Evolutionary conservation across 2,888 invertebrate genomes (phyloP).

Genomic region (Tillus elongatus): DNA sequence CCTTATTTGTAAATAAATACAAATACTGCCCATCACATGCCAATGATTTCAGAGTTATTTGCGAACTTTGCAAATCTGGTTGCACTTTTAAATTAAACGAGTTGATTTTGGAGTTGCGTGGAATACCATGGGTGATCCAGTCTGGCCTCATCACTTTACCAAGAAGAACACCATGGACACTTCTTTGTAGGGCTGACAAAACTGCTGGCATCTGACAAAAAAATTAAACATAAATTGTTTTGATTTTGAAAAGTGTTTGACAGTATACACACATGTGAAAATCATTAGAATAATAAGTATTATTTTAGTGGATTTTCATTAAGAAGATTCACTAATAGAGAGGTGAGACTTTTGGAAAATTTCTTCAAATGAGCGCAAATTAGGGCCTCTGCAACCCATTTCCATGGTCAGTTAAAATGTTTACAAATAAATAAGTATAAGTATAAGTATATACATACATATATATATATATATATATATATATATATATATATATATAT

Average conservation of each 20-base stretch:
- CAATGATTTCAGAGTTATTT: constrained; percentile 51
- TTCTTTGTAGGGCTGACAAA: constrained; percentile 74
- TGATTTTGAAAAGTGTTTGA: not conserved
- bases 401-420: too few species aligned
- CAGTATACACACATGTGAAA: too few species aligned
- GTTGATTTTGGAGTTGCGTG: constrained; percentile 62
- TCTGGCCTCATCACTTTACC: constrained; percentile 78
- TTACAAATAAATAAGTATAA: too few species aligned
- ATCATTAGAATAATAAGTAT: too few species aligned
- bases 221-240: constrained; percentile 17
- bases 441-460: too few species aligned
- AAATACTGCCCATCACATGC: constrained; percentile 86
- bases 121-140: constrained; percentile 84
- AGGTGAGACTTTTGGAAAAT: too few species aligned
- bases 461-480: too few species aligned
- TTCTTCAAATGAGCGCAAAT: too few species aligned
- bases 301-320: too few species aligned
- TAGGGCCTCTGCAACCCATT: too few species aligned
- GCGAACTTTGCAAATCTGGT: constrained; percentile 43
- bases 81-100: constrained; percentile 52
- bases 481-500: too few species aligned
- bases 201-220: constrained; percentile 68
- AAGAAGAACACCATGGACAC: constrained; percentile 79
- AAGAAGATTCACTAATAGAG: too few species aligned
- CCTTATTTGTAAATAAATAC: constrained; percentile 76